Evolutionary conservation across 2,888 invertebrate species (phyloP).

Genomic region (Colostygia pectinataria): DNA sequence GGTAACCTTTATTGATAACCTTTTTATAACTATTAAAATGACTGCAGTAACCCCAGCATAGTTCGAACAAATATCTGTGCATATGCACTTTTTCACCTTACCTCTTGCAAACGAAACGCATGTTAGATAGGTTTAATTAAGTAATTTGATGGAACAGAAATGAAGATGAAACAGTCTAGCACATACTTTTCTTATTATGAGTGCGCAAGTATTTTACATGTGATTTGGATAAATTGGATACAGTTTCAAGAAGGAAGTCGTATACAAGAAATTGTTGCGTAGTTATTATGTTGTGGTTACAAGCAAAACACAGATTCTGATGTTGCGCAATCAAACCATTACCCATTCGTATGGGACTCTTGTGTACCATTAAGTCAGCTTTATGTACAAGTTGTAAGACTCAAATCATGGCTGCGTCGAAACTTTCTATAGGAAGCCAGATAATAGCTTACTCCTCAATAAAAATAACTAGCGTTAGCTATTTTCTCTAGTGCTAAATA

Average conservation of each 20-base stretch:
- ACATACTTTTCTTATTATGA: too few species aligned
- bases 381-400: constrained; percentile 16
- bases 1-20: constrained; percentile 19
- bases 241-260: too few species aligned
- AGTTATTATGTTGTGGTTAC: constrained; percentile 9
- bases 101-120: too few species aligned
- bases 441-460: neutral
- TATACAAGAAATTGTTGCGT: neutral
- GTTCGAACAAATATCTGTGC: neutral
- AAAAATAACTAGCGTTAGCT: too few species aligned
- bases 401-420: constrained; percentile 11
- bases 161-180: too few species aligned
- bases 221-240: too few species aligned
- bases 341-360: constrained; percentile 20
- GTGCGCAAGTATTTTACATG: too few species aligned
- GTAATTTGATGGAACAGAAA: too few species aligned
- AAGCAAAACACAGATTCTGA: constrained; percentile 4
- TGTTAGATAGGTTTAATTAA: too few species aligned
- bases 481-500: too few species aligned
- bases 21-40: constrained; percentile 1
- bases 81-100: too few species aligned
- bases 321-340: constrained; percentile 24
- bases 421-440: constrained; percentile 2
- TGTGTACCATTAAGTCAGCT: constrained; percentile 17
- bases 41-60: constrained; percentile 7